Evolutionary conservation across 2,888 invertebrate species (phyloP).

Genomic region (Plutella xylostella): DNA sequence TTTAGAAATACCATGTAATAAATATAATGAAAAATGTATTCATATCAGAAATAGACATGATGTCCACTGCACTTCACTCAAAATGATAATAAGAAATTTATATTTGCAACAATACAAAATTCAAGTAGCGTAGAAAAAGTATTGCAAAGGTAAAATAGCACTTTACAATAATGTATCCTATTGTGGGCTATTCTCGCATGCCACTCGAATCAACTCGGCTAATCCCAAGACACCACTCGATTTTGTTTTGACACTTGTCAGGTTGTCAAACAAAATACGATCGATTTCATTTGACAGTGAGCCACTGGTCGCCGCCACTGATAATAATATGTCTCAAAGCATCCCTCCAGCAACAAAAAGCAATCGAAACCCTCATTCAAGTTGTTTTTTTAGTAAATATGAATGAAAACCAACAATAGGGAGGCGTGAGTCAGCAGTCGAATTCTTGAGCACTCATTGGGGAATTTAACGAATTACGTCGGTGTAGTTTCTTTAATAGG

Average conservation of each 20-base stretch:
- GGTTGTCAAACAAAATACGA: constrained; percentile 32
- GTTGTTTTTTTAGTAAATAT: constrained; percentile 28
- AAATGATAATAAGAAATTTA: no score
- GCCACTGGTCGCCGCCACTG: constrained; percentile 19
- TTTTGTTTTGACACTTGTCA: constrained; percentile 63
- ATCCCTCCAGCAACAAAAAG: constrained; percentile 24
- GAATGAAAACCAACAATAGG: constrained; percentile 41
- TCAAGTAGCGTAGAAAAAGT: no score
- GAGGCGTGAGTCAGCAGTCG: constrained; percentile 35
- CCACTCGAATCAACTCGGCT: constrained; percentile 24
- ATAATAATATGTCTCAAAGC: not conserved
- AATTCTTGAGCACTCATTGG: constrained; percentile 6
- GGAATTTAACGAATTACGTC: constrained; percentile 5
- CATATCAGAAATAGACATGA: no score
- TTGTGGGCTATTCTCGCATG: not conserved
- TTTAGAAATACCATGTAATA: no score
- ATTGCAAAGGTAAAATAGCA: no score
- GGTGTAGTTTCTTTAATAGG: no score
- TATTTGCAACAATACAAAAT: no score
- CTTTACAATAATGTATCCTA: no score
- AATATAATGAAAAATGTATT: no score
- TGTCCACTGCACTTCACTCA: no score
- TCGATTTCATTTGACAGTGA: constrained; percentile 34
- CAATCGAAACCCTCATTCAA: constrained; percentile 40
- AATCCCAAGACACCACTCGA: constrained; percentile 62